These are phyloP conservation scores for Nephrotoma guestfalica DNA, from an alignment of 2,888 invertebrate genomes.

Conservation along the genomic window DNA sequence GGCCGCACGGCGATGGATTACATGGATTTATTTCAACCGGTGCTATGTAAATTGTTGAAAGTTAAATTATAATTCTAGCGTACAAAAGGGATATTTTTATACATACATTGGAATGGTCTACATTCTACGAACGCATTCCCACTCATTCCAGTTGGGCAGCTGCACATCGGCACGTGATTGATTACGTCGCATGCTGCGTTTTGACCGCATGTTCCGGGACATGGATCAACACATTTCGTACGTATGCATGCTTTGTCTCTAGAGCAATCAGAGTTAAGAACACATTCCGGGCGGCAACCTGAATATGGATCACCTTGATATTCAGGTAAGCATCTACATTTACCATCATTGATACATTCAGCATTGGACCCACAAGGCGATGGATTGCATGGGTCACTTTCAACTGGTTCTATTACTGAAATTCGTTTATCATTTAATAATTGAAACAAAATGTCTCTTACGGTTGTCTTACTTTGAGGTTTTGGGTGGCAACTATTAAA, in stretches of 20 bases:
- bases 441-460: background rate
- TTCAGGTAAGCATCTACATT: constrained; percentile 47
- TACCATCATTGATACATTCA: constrained; percentile 45
- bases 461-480: constrained; percentile 20
- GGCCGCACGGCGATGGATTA: constrained; percentile 45
- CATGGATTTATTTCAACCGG: constrained; percentile 33
- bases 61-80: constrained; percentile 27
- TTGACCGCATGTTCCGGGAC: constrained; percentile 44
- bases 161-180: constrained; percentile 42
- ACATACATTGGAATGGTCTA: constrained; percentile 33
- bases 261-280: constrained; percentile 43
- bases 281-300: constrained; percentile 52
- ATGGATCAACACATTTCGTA: constrained; percentile 44
- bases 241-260: constrained; percentile 42
- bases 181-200: constrained; percentile 42
- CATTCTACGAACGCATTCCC: constrained; percentile 59
- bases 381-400: constrained; percentile 52
- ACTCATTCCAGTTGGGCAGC: constrained; percentile 45
- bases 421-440: background rate
- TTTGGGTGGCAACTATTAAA: constrained; percentile 47
- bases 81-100: background rate
- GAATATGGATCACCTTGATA: constrained; percentile 49
- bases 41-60: constrained; percentile 20
- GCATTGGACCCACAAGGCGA: constrained; percentile 57
- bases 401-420: constrained; percentile 30